Evolutionary conservation across 1,140 invertebrate genomes (phyloP).

Genomic region (Calephelis nemesis): DNA sequence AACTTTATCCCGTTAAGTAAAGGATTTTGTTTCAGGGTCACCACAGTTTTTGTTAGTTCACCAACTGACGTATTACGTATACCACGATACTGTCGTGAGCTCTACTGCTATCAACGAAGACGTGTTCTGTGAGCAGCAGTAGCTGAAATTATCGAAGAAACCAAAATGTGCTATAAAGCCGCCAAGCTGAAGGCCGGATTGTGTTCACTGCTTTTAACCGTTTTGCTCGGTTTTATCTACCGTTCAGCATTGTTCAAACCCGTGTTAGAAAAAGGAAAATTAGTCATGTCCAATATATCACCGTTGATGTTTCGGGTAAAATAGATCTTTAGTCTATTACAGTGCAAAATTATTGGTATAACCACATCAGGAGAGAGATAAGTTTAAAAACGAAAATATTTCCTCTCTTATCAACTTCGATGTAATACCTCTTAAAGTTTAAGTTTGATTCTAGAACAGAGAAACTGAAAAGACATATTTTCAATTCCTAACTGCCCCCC

Average conservation of each 20-base stretch:
- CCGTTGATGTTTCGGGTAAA: conserved; percentile 81
- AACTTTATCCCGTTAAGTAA: too few species aligned
- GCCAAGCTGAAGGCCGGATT: conserved; percentile 79
- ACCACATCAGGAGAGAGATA: too few species aligned
- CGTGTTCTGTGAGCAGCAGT: conserved; percentile 88
- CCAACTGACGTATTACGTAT: conserved; percentile 82
- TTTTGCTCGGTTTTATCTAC: conserved; percentile 82
- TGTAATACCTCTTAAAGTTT: too few species aligned
- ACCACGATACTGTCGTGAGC: conserved; percentile 81
- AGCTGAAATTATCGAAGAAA: conserved; percentile 78
- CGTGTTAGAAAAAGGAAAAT: conserved; percentile 80
- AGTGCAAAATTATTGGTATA: too few species aligned
- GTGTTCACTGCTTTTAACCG: conserved; percentile 85
- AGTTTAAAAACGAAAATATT: too few species aligned
- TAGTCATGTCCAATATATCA: conserved; percentile 82
- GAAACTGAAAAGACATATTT: too few species aligned
- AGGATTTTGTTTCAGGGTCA: conserved; percentile 66
- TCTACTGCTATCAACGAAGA: conserved; percentile 81
- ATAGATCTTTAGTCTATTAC: too few species aligned
- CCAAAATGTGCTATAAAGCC: conserved; percentile 80
- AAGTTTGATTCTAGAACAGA: too few species aligned
- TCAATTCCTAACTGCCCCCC: too few species aligned
- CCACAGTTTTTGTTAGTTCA: conserved; percentile 80
- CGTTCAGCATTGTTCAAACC: conserved; percentile 76
- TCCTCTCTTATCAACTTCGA: too few species aligned